Evolutionary conservation across 2,797 vertebrate species (phyloP).

Genomic region (Podarcis siculus): DNA sequence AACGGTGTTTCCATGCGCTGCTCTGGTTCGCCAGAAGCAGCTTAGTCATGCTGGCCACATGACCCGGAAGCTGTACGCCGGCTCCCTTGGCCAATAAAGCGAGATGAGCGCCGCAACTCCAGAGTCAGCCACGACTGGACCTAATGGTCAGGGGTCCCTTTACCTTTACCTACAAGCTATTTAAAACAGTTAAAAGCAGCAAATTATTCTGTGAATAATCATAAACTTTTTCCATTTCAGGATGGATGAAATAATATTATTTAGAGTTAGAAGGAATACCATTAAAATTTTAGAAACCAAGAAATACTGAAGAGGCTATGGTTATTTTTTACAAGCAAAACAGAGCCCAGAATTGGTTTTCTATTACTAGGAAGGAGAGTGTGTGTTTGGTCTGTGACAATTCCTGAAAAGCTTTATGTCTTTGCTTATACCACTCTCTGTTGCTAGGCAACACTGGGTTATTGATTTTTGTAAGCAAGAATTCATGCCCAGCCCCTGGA

Average conservation of each 20-base stretch:
- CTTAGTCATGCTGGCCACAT: too few relatives aligned
- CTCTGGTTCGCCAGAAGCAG: too few relatives aligned
- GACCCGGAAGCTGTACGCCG: too few relatives aligned
- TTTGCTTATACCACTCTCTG: accelerated
- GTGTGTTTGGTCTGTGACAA: neutral
- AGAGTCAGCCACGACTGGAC: too few relatives aligned
- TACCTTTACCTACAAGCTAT: too few relatives aligned
- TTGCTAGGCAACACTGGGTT: accelerated
- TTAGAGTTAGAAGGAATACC: conserved; percentile 18
- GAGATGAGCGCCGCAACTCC: too few relatives aligned
- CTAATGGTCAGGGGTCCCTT: too few relatives aligned
- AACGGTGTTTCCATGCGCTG: too few relatives aligned
- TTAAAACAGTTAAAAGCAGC: neutral
- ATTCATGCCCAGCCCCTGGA: neutral
- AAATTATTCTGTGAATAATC: neutral
- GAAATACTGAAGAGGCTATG: neutral
- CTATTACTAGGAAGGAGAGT: accelerated
- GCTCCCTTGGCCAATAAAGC: too few relatives aligned
- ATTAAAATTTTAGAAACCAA: neutral
- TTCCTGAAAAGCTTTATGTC: neutral
- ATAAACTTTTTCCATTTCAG: neutral
- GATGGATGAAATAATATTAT: neutral
- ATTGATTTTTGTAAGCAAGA: accelerated
- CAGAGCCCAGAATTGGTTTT: neutral
- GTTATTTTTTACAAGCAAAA: neutral